Evolutionary conservation across 2,797 vertebrate genomes (phyloP), one percentile per base, ranked within the genome.

Genomic region (Silurus lanzhouensis): DNA sequence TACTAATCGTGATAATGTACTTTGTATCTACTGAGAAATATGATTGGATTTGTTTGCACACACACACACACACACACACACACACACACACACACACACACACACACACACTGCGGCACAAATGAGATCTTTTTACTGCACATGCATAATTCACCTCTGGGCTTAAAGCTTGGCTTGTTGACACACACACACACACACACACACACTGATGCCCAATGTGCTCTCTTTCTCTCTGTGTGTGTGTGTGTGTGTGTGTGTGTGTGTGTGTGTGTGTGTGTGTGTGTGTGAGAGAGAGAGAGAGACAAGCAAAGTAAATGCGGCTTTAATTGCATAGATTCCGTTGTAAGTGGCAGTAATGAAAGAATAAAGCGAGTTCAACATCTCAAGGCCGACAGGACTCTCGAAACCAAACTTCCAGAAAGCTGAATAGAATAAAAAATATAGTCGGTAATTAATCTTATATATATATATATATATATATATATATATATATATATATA

Each of bases 71-170:
- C 6, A 52, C 48, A 52, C 48, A 52, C 48, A 52, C 48, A 52
- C 48, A 48, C 48, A 48, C 48, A 52, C 48, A 52, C 48, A 52
- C 48, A 52, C 9, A 52, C 6, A 52, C 48, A 52, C 48, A 52
- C 48, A 52, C 48, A 52, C 48, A 71, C 17, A 58, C 25, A 81
- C 74, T 82, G 79, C 71, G 70, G 91, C 81, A 93, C 93, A 93
- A 94, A 95, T 95, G 91, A 95, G 94, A 95, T 96, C 92, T 94
- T 94, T 94, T 93, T 93, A 94, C 93, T 91, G 91, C 80, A 90
- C 94, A 95, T 96, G 91, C 92, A 95, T 96, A 94, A 95, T 96
- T 95, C 91, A 91, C 90, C 93, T 91, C 91, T 78, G 91, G 93
- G 90, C 85, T 90, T 31, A 14, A 60, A 90, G 91, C 90, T 93